Percentiles rank a stretch among this genome's conserved stretches.
Evolutionary conservation across 2,797 vertebrate species (phyloP).

Genomic region (Neopelma chrysocephalum): DNA sequence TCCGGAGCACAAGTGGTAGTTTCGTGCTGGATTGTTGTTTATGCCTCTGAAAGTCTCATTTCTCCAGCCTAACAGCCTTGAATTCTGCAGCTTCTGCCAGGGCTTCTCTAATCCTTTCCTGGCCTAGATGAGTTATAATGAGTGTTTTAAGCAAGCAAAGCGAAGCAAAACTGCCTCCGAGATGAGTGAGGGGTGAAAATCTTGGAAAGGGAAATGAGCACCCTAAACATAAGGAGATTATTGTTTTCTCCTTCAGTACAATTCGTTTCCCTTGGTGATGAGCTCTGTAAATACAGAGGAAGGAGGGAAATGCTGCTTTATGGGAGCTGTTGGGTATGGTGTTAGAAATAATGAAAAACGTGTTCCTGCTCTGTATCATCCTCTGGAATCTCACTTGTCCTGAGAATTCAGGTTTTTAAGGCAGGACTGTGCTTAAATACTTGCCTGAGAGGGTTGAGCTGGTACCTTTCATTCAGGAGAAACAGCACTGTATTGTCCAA

Average conservation of each 20-base stretch:
- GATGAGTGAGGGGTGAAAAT: constrained; percentile 53
- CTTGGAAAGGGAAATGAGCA: constrained; percentile 40
- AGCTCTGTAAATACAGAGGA: constrained; percentile 16
- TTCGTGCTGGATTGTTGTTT: constrained; percentile 5
- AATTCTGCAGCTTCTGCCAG: constrained; percentile 36
- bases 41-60: constrained; percentile 24
- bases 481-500: background rate
- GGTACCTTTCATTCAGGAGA: background rate
- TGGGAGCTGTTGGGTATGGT: background rate
- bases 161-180: background rate
- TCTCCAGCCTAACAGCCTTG: constrained; percentile 9
- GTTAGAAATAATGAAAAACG: background rate
- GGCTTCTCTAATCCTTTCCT: constrained; percentile 54
- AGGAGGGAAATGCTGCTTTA: constrained; percentile 4
- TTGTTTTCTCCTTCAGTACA: constrained; percentile 53
- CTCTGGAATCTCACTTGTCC: background rate
- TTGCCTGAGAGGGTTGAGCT: background rate
- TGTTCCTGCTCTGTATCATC: background rate
- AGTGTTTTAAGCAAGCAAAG: constrained; percentile 51
- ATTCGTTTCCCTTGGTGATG: constrained; percentile 41
- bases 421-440: background rate
- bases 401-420: background rate
- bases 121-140: constrained; percentile 54
- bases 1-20: background rate
- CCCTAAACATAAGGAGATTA: constrained; percentile 59